Evolutionary conservation across 2,113 vertebrate species (phyloP).

Genomic region (Tiliqua scincoides): DNA sequence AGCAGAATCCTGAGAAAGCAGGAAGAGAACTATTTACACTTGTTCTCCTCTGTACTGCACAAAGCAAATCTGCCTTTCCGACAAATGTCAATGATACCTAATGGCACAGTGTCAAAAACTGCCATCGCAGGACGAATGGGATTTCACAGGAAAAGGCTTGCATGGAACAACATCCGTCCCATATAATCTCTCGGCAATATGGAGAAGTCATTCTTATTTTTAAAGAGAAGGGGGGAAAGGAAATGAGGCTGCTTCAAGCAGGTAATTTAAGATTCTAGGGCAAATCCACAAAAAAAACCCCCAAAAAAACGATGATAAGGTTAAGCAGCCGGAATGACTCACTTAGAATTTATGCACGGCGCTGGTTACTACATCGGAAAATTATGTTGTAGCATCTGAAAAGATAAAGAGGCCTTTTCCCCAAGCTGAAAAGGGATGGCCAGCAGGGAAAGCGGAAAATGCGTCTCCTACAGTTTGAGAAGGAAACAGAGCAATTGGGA

Average conservation of each 20-base stretch:
- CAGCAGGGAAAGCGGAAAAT: conserved; percentile 4
- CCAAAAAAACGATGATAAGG: conserved; percentile 27
- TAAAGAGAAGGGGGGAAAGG: background rate
- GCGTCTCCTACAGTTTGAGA: background rate
- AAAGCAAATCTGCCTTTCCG: background rate
- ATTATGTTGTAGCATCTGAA: background rate
- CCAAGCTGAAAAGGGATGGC: conserved; percentile 3
- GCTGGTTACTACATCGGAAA: conserved; percentile 29
- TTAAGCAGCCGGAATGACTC: conserved; percentile 39
- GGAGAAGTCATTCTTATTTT: background rate
- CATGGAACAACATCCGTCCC: background rate
- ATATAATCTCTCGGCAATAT: conserved; percentile 19
- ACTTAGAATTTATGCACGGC: background rate
- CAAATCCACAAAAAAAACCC: conserved; percentile 6
- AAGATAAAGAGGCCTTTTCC: conserved; percentile 33
- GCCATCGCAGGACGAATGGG: background rate
- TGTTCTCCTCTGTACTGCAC: background rate
- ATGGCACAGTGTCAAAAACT: background rate
- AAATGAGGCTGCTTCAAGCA: conserved; percentile 33
- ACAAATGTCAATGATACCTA: background rate
- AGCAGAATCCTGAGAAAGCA: background rate
- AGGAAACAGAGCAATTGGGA: background rate
- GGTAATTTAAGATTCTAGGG: conserved; percentile 35
- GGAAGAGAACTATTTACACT: background rate
- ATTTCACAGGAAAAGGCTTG: background rate